Conservation (phyloP, 2,113 vertebrate genomes). For the Alligator mississippiensis region DNA sequence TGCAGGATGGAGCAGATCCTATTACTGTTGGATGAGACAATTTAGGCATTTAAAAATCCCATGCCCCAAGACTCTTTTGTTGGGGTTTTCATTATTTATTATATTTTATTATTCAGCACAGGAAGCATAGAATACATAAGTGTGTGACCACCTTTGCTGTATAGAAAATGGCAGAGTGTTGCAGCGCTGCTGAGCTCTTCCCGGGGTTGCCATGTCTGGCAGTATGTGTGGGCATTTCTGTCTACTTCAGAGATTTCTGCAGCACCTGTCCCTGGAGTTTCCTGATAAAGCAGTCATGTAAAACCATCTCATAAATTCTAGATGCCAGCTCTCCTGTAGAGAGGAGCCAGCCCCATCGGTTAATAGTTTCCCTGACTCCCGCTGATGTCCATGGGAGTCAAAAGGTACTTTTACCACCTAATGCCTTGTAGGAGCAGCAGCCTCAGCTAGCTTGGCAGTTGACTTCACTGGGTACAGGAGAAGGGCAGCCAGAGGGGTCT, state of each 20-base stretch:
- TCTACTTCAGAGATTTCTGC: not conserved
- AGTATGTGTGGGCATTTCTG: not conserved
- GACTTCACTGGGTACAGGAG: not conserved
- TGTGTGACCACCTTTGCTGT: not conserved
- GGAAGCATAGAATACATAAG: not conserved
- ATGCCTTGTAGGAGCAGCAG: conserved; percentile 42
- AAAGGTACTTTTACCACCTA: not conserved
- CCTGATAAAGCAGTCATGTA: not conserved
- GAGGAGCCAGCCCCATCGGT: not conserved
- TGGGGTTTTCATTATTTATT: not conserved
- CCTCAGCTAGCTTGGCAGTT: not conserved
- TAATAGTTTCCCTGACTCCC: not conserved
- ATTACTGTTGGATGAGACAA: not conserved
- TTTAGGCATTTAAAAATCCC: not conserved
- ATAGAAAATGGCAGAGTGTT: not conserved
- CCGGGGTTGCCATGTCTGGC: not conserved
- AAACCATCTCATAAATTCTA: not conserved
- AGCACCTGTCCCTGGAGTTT: not conserved
- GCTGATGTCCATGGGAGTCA: not conserved
- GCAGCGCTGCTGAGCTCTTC: not conserved
- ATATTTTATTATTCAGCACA: not conserved
- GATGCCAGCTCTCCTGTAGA: not conserved
- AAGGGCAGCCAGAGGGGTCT: not conserved
- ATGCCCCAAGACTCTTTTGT: not conserved
- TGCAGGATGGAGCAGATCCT: not conserved